Base-by-base conservation (phyloP, 2,888 invertebrate genomes). In the Hipparchia sbordonii region DNA sequence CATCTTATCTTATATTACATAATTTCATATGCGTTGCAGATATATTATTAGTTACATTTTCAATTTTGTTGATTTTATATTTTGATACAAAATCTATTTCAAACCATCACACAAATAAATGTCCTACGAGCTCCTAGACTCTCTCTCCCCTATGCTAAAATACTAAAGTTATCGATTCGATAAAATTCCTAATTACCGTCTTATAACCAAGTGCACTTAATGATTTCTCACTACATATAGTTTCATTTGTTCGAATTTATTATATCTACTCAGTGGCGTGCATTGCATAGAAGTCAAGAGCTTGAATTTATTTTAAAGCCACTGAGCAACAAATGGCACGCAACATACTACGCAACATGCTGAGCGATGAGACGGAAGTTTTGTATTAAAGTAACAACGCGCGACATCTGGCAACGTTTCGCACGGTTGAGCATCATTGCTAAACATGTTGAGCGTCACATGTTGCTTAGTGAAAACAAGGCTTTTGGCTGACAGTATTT, bases 181-280 rank as follows among this genome's bases (percentile, higher is more conserved):
- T 73, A 66, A 69, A 73, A 69, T 56, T 39, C 48, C 77, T 79
- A 78, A 74, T 65, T 62, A 74, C 76, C 80, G 80, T 75, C 77
- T 81, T 79, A 83, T 73, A 74, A 79, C 86, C 89, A 92, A 92
- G 92, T 92, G 92, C 92, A 92, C 92, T 92, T 92, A 85, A 89
- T 88, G 85, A 89, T 78, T 87, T 89, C 90, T 89, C 89, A 91
- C 91, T 91, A 89, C 87, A 79, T 79, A 81, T 85, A 86, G 81
- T 87, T 89, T 79, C 84, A 78, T 82, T 85, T 79, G 82, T 73
- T 87, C 77, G 76, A 81, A 77, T 82, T 80, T 72, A 59, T 79
- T 79, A 80, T 33, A 48, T 9, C 63, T 10, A 57, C 67, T 72
- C 48, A 60, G 68, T 68, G 60, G 51, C 51, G 23, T 52, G 51